These are phyloP conservation scores for Phocoena sinus DNA, from an alignment of 2,113 vertebrate genomes.

Conservation along the genomic window DNA sequence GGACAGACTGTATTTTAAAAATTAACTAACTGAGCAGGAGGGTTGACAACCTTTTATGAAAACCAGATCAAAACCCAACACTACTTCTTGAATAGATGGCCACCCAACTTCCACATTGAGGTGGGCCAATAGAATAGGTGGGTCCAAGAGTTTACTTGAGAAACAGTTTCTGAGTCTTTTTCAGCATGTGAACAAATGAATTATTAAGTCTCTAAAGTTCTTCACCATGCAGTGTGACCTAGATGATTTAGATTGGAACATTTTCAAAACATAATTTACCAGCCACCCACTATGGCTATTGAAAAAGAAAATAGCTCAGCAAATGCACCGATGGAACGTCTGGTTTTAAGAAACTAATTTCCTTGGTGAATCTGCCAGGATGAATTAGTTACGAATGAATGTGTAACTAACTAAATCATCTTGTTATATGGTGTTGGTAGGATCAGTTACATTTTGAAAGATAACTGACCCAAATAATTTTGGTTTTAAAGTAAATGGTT, in stretches of 20 bases:
- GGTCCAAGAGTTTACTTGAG: neutral
- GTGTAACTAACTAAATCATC: neutral
- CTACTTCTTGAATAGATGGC: neutral
- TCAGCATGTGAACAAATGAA: neutral
- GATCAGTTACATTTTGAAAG: constrained; percentile 22
- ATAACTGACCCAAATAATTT: neutral
- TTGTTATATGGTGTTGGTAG: neutral
- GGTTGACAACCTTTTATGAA: neutral
- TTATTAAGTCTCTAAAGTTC: neutral
- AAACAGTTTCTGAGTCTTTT: neutral
- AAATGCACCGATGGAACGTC: neutral
- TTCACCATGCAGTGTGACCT: neutral
- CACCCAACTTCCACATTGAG: neutral
- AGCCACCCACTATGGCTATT: neutral
- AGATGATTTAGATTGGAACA: neutral
- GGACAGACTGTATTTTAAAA: constrained; percentile 23
- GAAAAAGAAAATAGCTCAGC: neutral
- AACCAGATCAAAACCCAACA: neutral
- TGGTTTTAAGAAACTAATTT: constrained; percentile 41
- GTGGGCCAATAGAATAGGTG: neutral
- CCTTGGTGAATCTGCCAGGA: neutral
- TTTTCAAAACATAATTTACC: constrained; percentile 33
- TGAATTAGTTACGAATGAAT: neutral
- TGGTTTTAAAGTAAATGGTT: neutral
- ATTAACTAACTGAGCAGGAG: neutral